These are phyloP conservation scores for Lochmaea crataegi DNA, from an alignment of 2,888 invertebrate genomes.

Conservation along the genomic window DNA sequence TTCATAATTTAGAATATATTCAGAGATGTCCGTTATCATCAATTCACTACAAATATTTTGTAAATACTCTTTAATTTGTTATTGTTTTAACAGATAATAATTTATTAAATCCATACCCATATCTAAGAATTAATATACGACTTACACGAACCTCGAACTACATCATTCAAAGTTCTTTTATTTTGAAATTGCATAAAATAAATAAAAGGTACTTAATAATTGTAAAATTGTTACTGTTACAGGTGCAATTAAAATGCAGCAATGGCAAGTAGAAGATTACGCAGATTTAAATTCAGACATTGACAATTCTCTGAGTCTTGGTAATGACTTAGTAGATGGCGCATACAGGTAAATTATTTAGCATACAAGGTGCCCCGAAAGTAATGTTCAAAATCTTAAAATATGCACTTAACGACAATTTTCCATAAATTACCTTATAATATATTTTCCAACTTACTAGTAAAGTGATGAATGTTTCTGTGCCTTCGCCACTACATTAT, in stretches of 20 bases:
- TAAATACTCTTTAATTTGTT: neutral
- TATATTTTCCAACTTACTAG: no score
- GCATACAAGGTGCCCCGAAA: no score
- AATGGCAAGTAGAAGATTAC: slow-evolving; percentile 72
- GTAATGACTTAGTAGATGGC: slow-evolving; percentile 72
- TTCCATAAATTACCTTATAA: no score
- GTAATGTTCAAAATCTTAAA: no score
- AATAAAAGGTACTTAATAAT: neutral
- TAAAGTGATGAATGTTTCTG: no score
- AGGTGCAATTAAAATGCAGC: slow-evolving; percentile 62
- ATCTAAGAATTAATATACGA: neutral
- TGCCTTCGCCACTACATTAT: no score
- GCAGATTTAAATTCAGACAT: slow-evolving; percentile 78
- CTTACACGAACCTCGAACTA: neutral
- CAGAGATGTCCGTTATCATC: neutral
- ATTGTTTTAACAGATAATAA: neutral
- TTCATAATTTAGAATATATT: no score
- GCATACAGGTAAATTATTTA: slow-evolving; percentile 64
- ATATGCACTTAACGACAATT: no score
- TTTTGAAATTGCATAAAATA: neutral
- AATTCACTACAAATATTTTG: neutral
- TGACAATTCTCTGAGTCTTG: slow-evolving; percentile 78
- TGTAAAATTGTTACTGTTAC: slow-evolving; percentile 41
- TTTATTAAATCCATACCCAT: neutral
- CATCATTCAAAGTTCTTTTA: neutral